Percentiles rank a stretch among this genome's conserved stretches.
These are phyloP conservation scores for Oriolus oriolus DNA, from an alignment of 2,113 vertebrate genomes.

Conservation along the genomic window DNA sequence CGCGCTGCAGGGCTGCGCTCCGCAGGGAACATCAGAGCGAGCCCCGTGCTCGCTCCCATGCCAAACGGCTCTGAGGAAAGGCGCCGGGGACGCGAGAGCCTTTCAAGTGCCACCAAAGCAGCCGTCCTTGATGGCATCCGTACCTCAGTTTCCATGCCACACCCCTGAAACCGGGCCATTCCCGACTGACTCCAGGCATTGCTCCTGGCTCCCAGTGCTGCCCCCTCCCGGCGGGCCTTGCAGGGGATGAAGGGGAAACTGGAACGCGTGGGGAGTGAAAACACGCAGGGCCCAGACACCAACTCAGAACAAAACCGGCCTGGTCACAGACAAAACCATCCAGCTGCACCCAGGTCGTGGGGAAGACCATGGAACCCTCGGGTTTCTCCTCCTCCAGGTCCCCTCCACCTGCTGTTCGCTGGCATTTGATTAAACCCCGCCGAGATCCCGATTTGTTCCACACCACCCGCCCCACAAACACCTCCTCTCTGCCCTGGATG, in stretches of 20 bases:
- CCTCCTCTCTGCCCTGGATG: not conserved
- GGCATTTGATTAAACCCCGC: not conserved
- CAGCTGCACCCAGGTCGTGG: not conserved
- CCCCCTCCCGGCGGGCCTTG: accelerated
- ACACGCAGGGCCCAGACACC: not conserved
- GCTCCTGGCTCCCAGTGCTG: accelerated
- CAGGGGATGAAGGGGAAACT: not conserved
- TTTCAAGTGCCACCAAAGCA: not conserved
- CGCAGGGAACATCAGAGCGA: accelerated
- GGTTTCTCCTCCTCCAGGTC: not conserved
- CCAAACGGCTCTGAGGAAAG: not conserved
- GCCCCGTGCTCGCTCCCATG: accelerated
- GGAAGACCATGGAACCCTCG: not conserved
- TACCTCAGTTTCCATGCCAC: not conserved
- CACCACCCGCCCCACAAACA: accelerated
- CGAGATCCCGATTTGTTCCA: accelerated
- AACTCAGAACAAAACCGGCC: not conserved
- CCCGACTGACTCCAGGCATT: accelerated
- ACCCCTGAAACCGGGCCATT: not conserved
- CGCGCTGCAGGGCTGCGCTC: accelerated
- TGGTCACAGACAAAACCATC: not conserved
- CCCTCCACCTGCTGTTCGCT: not conserved
- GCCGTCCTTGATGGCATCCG: not conserved
- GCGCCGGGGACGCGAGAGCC: not conserved
- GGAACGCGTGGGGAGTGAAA: accelerated